Evolutionary conservation across 2,113 vertebrate genomes (phyloP), one percentile per base, ranked within the genome.

Genomic region (Panthera uncia): DNA sequence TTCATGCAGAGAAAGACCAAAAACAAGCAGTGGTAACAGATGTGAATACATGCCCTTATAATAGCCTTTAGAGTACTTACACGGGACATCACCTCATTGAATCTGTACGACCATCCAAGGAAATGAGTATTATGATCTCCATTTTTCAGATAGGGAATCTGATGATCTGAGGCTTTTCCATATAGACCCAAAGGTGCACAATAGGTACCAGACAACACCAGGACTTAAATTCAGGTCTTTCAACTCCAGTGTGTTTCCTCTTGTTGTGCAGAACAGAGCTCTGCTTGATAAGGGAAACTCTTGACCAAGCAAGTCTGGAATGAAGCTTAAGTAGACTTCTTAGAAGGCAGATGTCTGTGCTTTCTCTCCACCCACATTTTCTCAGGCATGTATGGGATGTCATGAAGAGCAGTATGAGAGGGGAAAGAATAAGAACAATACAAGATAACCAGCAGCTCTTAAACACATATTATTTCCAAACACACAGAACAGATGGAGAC

Each of bases 291-390:
- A 2, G 2, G 19, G 4, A 4, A 4, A 21, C 57, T 33, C 38
- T 61, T 36, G n/a, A 16, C 52, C 21, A 13, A 1, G 0, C 2
- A 1, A 71, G 23, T 31, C 27, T 65, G 50, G 74, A 29, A 4
- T 6, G 31, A 69, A 38, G 7, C 68, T 48, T 4, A 12, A 7
- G 4, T 14, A 45, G 31, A 1, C 48, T 31, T 14, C 11, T 33
- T 13, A 66, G 10, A 33, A 69, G 12, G 33, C 41, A 52, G n/a
- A 1, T 65, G 36, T 55, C 25, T 10, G 1, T 45, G 21, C 16
- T 61, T 71, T 18, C 52, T 48, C n/a, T 23, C 71, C 12, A 36
- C 19, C 18, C 31, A 13, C 15, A 3, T 23, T 10, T 66, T 15
- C 93, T 92, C 61, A 29, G 21, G 25, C 66, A 19, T 33, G 1